Percentiles rank a stretch among this genome's conserved stretches.
phyloP scores from a whole-genome alignment of 2,888 invertebrate genomes.

The Cephus spinipes region DNA sequence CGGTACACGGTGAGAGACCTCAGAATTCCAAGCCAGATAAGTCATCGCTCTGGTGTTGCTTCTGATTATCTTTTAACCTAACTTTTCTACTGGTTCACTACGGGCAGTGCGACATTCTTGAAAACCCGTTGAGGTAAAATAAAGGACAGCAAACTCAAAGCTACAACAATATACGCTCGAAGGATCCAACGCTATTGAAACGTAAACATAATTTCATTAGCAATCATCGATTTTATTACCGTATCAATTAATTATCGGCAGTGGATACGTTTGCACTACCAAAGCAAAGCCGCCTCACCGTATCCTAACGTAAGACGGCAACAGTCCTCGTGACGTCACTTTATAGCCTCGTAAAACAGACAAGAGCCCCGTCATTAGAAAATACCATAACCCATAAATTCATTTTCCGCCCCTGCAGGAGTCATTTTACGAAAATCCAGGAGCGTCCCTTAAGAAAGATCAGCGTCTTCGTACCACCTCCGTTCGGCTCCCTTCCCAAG shows the following conservation, averaged over 20 bases:
- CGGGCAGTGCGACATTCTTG: neutral
- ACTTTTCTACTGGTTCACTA: neutral
- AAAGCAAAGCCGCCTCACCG: conserved; percentile 17
- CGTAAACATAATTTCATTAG: conserved; percentile 58
- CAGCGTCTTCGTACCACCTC: neutral
- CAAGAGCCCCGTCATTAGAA: conserved; percentile 56
- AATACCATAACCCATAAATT: conserved; percentile 41
- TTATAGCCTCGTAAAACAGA: conserved; percentile 64
- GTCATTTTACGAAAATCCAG: neutral
- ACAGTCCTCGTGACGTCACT: conserved; percentile 55
- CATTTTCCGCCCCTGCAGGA: neutral
- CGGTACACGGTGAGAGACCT: neutral
- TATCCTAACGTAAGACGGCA: neutral
- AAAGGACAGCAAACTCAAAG: neutral
- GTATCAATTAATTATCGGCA: conserved; percentile 62
- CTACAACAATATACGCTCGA: neutral
- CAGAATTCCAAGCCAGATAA: neutral
- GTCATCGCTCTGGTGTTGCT: neutral
- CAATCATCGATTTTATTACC: conserved; percentile 63
- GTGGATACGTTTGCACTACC: conserved; percentile 53
- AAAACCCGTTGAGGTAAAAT: neutral
- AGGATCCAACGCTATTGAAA: conserved; percentile 16
- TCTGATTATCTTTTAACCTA: neutral
- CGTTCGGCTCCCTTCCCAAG: neutral
- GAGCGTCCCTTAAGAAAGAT: neutral